Conservation (phyloP, 2,797 vertebrate genomes). For the Muraenolepis orangiensis region DNA sequence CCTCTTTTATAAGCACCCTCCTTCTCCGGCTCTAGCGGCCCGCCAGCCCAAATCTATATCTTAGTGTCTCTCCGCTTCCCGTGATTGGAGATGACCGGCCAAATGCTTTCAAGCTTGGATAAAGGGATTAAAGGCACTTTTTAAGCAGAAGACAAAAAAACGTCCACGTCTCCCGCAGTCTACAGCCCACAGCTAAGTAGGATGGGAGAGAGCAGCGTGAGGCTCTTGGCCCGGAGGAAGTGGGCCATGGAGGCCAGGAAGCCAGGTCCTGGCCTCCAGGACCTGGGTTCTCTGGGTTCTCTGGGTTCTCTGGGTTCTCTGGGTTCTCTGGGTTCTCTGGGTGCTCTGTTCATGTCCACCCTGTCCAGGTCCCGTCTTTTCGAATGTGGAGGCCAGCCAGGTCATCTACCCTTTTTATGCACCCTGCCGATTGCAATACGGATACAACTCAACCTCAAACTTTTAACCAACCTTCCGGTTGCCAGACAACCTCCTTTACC, state of each 20-base stretch:
- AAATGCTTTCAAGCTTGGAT: slow-evolving; percentile 72
- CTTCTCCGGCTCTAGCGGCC: slow-evolving; percentile 17
- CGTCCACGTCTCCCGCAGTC: slow-evolving; percentile 50
- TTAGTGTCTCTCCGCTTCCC: slow-evolving; percentile 56
- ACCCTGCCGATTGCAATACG: background rate
- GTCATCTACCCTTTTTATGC: slow-evolving; percentile 17
- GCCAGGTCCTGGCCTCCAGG: too few relatives aligned
- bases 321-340: too few relatives aligned
- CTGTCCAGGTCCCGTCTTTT: slow-evolving; percentile 21
- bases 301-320: too few relatives aligned
- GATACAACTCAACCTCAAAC: background rate
- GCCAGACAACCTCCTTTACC: too few relatives aligned
- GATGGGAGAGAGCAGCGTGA: slow-evolving; percentile 55
- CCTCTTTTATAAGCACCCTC: slow-evolving; percentile 13
- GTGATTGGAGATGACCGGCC: slow-evolving; percentile 74
- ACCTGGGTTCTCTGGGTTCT: too few relatives aligned
- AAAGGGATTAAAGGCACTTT: slow-evolving; percentile 83
- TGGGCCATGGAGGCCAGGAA: slow-evolving; percentile 44
- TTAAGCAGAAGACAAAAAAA: slow-evolving; percentile 78
- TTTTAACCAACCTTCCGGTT: background rate
- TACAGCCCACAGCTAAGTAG: slow-evolving; percentile 57
- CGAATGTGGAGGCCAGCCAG: background rate
- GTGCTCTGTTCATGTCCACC: too few relatives aligned
- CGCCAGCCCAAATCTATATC: slow-evolving; percentile 52
- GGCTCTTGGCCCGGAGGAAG: slow-evolving; percentile 53